These are phyloP conservation scores for Strigamia crassipes DNA, from an alignment of 2,888 invertebrate species.

Conservation along the genomic window DNA sequence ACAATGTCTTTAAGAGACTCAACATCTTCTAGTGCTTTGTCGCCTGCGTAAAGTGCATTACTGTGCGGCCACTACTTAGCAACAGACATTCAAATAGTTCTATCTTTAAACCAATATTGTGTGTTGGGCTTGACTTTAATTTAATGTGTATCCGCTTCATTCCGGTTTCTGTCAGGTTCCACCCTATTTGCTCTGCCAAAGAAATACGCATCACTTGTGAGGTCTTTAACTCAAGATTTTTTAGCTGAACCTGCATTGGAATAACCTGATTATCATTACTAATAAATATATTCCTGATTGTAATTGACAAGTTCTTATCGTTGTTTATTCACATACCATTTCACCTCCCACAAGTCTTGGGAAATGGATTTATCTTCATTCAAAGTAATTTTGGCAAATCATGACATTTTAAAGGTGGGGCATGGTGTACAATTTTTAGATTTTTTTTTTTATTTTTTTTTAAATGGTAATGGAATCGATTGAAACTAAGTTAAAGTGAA, in stretches of 20 bases:
- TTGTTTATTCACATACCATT: not conserved
- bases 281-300: not conserved
- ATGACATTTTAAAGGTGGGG: not conserved
- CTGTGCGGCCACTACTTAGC: not conserved
- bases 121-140: not conserved
- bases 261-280: not conserved
- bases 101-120: not conserved
- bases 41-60: not conserved
- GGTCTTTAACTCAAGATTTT: not conserved
- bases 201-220: not conserved
- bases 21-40: no score
- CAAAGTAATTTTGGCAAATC: not conserved
- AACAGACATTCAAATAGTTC: not conserved
- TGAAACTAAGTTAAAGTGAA: not conserved
- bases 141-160: slow-evolving; percentile 10
- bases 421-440: not conserved
- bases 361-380: not conserved
- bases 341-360: not conserved
- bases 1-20: no score
- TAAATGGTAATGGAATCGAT: not conserved
- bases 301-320: not conserved
- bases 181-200: slow-evolving; percentile 13
- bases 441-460: no score
- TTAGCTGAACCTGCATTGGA: not conserved
- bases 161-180: slow-evolving; percentile 21